Base-by-base conservation (phyloP, 2,888 invertebrate species). In the Stomorhina lunata region DNA sequence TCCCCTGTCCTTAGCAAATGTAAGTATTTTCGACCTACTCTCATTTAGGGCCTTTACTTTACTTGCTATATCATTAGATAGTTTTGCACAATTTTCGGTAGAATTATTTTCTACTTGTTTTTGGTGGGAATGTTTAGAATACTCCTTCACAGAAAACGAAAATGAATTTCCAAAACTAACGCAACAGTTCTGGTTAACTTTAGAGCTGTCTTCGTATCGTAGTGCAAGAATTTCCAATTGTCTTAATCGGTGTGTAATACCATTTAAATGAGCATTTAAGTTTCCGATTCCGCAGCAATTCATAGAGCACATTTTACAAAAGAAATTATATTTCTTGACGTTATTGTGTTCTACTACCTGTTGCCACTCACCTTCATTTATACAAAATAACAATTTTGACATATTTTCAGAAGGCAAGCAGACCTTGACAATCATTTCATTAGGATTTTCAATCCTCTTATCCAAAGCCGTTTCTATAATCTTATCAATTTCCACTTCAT, bases 261-360 rank as follows among this genome's bases (percentile, higher is more conserved):
- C 84, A 37, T 79, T 78, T 7, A 79, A 57, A 76, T 84, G 84
- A n/a, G 61, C n/a, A 32, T 84, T 82, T 27, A 84, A 63, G n/a
- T 76, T 82, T 40, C 68, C 80, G 15, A 84, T 78, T 2, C 84
- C 84, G 37, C 55, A 59, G 27, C 82, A 84, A 61, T 65, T 48
- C 5, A 71, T 59, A 9, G 53, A 29, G 32, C 84, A 84, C 12
- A 84, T 73, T 22, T 59, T 79, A 63, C 84, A 84, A 57, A 48
- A 43, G 50, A 78, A 81, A 34, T 68, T 73, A 2, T 65, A 69
- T 25, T 59, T 48, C 0, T 34, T 48, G 4, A 76, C 48, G 15
- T 61, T 68, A 29, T 72, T 77, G 20, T 69, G 66, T 2, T 59
- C 43, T 10, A 83, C 3, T 53, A 77, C 65, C 20, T 53, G 43